Evolutionary conservation across 2,888 invertebrate genomes (phyloP).

Genomic region (Drosophila imparisetae): DNA sequence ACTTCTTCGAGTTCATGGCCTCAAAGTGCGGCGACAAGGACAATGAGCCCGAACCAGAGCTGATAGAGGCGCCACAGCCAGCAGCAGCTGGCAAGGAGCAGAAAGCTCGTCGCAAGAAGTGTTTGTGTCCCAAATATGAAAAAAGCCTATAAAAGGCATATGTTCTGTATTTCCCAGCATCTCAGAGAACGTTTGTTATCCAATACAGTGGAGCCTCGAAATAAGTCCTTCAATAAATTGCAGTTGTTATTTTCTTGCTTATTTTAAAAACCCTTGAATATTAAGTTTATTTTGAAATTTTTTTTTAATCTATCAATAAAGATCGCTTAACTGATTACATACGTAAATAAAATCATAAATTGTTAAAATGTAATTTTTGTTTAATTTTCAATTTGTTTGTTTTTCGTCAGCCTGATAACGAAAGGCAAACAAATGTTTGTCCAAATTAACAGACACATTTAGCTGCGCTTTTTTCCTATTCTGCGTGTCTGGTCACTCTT

Average conservation of each 20-base stretch:
- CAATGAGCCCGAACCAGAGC: not conserved
- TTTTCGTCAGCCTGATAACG: not conserved
- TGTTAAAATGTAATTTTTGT: not conserved
- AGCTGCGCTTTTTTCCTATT: not conserved
- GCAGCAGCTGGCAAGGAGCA: slow-evolving; percentile 8
- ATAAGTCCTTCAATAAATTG: not conserved
- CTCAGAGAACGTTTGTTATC: not conserved
- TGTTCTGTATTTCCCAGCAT: not conserved
- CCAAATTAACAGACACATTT: not conserved
- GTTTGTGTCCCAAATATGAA: slow-evolving; percentile 61
- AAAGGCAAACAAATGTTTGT: not conserved
- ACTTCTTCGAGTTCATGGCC: slow-evolving; percentile 77
- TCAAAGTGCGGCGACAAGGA: slow-evolving; percentile 65
- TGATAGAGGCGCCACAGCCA: not conserved
- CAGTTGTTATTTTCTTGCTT: not conserved
- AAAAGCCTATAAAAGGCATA: slow-evolving; percentile 26
- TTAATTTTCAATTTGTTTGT: not conserved
- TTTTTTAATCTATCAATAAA: too few species aligned
- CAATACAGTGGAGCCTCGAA: not conserved
- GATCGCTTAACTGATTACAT: too few species aligned
- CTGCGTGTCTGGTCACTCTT: not conserved
- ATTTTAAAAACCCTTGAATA: not conserved
- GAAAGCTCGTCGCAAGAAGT: slow-evolving; percentile 46
- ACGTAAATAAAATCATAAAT: not conserved
- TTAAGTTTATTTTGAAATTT: too few species aligned